Evolutionary conservation across 2,888 invertebrate species (phyloP).

Genomic region (Dyspetes luteomarginatus): DNA sequence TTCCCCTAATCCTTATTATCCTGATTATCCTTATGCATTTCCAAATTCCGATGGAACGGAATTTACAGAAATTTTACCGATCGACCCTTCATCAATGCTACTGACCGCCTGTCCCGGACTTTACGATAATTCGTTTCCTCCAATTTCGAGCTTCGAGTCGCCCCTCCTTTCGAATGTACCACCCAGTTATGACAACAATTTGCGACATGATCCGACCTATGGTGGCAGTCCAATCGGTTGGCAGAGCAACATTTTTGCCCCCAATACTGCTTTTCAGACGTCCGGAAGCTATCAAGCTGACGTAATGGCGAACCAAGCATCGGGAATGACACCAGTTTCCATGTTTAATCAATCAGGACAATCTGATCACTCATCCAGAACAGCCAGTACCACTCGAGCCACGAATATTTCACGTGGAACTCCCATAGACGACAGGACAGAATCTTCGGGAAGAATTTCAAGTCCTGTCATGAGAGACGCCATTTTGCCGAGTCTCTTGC

Average conservation of each 20-base stretch:
- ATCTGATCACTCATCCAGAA: constrained; percentile 19
- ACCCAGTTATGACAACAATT: constrained; percentile 22
- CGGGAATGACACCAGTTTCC: constrained; percentile 16
- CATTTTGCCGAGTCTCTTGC: constrained; percentile 66
- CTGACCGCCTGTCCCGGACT: constrained; percentile 70
- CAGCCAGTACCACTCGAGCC: constrained; percentile 12
- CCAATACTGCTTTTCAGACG: constrained; percentile 9
- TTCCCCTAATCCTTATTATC: constrained; percentile 72
- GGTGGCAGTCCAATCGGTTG: constrained; percentile 71
- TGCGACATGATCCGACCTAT: constrained; percentile 52
- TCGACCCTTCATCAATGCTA: constrained; percentile 61
- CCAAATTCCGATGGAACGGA: constrained; percentile 68
- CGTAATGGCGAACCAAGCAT: not conserved
- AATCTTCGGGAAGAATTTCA: not conserved
- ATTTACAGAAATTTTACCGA: constrained; percentile 54
- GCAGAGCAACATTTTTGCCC: constrained; percentile 66
- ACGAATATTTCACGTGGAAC: constrained; percentile 39
- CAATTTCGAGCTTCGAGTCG: constrained; percentile 51
- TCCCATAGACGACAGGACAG: constrained; percentile 68
- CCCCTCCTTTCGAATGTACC: constrained; percentile 30
- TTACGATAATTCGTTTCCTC: constrained; percentile 67
- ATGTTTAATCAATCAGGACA: constrained; percentile 37
- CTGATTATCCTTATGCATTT: constrained; percentile 77
- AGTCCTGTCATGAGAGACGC: not conserved
- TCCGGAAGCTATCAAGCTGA: constrained; percentile 1